Base-by-base conservation (phyloP, 2,113 vertebrate species). In the Podocnemis expansa region DNA sequence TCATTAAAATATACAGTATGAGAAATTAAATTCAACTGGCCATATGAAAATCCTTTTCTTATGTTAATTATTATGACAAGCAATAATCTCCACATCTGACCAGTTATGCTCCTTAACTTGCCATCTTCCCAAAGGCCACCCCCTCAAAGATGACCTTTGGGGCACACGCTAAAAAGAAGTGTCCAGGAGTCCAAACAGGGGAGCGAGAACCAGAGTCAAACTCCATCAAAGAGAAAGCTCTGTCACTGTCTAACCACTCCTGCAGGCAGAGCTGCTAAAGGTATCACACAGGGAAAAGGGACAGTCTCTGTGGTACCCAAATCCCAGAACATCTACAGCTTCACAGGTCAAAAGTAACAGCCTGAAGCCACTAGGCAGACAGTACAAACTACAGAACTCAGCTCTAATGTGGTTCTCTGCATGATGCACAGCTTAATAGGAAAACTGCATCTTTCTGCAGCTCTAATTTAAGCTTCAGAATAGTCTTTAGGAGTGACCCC, bases 211-310 rank as follows among this genome's bases (percentile, higher is more conserved):
- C 29, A 38, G 56, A 85, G 51, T 76, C 45, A 21, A 38, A 91
- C 84, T 70, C 60, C 60, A 34, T 25, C 38, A 43, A 93, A 90
- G 87, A 7, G 91, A 91, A 95, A 85, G 47, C 51, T 70, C 89
- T 79, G 24, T 58, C 51, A 63, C 47, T 31, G 82, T 52, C 24
- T 63, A 54, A 47, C 49, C 80, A 8, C 58, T 43, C 82, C 34
- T 85, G 60, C 38, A 85, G 84, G 55, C 47, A 54, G 38, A 89
- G 19, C 47, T 4, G 0, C n/a, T 47, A 63, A 73, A 85, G 60
- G 10, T n/a, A 87, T 6, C 80, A 63, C 47, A 63, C 2, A 52
- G 25, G 47, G 78, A 81, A 43, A 51, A 90, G 25, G 10, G 16
- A 54, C 91, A 91, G 49, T 82, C 52, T 63, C 76, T 47, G 58